Evolutionary conservation across 2,888 invertebrate genomes (phyloP).

Genomic region (Heterodera filipjevi): DNA sequence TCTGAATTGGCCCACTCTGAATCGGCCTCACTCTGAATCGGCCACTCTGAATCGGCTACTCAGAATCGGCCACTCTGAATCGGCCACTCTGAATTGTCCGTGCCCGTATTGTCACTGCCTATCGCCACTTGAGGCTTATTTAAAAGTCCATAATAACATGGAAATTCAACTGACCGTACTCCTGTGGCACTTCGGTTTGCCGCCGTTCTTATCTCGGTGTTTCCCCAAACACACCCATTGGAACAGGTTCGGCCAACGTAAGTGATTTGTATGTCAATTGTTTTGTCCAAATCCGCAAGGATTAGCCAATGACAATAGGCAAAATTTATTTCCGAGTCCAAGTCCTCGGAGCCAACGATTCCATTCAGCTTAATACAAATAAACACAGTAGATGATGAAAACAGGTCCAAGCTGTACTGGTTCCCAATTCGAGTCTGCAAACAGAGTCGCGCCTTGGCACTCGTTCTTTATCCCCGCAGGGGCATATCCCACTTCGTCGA

Average conservation of each 20-base stretch:
- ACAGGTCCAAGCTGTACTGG: too few relatives aligned
- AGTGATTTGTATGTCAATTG: neutral
- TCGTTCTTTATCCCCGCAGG: neutral
- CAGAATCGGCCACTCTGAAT: too few relatives aligned
- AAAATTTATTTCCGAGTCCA: neutral
- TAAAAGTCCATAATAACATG: too few relatives aligned
- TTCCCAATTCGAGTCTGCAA: neutral
- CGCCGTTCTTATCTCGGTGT: neutral
- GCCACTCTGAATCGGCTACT: too few relatives aligned
- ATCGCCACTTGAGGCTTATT: too few relatives aligned
- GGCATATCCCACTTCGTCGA: neutral
- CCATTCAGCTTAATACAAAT: neutral
- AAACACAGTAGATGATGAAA: too few relatives aligned
- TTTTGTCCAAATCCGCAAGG: neutral
- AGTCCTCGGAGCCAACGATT: neutral
- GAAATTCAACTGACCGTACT: neutral
- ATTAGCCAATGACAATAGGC: neutral
- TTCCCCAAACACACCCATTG: neutral
- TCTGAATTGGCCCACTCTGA: too few relatives aligned
- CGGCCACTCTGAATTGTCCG: too few relatives aligned
- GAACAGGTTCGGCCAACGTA: neutral
- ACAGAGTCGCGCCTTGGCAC: neutral
- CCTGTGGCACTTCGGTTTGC: neutral
- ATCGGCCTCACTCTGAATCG: too few relatives aligned
- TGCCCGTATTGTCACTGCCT: too few relatives aligned